phyloP scores from a whole-genome alignment of 2,797 vertebrate species.

The Anguilla obscura region DNA sequence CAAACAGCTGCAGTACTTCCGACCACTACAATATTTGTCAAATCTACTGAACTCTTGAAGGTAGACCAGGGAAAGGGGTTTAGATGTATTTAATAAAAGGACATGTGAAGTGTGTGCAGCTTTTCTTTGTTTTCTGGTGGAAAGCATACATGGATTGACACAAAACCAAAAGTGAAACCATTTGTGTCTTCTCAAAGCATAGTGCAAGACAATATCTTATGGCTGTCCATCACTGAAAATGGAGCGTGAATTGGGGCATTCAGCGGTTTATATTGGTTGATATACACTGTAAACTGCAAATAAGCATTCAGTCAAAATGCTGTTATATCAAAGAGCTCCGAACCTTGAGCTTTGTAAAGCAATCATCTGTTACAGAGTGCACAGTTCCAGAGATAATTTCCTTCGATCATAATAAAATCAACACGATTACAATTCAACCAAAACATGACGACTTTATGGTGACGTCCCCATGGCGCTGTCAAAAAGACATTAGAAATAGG shows the following conservation, averaged over 20 bases:
- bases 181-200: not conserved
- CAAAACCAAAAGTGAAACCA: not conserved
- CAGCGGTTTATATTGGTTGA: conserved; percentile 1
- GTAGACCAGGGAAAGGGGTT: not conserved
- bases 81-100: not conserved
- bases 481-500: conserved; percentile 22
- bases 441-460: conserved; percentile 19
- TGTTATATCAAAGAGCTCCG: not conserved
- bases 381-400: conserved; percentile 20
- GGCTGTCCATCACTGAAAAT: conserved; percentile 9
- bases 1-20: conserved; percentile 10
- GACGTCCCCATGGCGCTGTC: conserved; percentile 8
- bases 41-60: conserved; percentile 11
- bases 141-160: not conserved
- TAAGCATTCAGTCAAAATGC: conserved; percentile 19
- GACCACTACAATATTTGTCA: conserved; percentile 26
- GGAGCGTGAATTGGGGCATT: not conserved
- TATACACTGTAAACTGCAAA: conserved; percentile 7
- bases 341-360: conserved; percentile 8
- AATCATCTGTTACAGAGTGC: conserved; percentile 15
- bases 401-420: conserved; percentile 14
- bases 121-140: not conserved
- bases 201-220: not conserved
- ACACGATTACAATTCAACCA: conserved; percentile 21
- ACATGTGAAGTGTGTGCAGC: not conserved